Base-by-base conservation (phyloP, 92 coral and sea anemone genomes). In the Epizoanthus illoricatus region DNA sequence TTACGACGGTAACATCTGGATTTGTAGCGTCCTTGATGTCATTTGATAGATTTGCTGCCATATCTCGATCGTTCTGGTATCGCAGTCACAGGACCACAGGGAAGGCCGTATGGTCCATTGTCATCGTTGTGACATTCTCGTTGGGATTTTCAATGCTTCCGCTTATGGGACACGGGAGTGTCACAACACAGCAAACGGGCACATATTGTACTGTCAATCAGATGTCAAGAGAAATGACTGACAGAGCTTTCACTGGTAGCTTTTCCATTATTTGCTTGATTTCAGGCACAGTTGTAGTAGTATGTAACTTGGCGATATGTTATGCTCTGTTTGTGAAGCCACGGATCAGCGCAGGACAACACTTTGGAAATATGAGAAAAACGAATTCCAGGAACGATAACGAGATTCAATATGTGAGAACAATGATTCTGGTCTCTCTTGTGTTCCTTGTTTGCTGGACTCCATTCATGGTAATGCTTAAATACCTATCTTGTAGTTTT, bases 141-240 rank as follows among this genome's bases (percentile, higher is more conserved):
- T 49, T 39, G 4, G n/a, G 36, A 13, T 61, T 79, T 79, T 79
- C 83, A 11, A 65, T 79, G 21, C 83, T 79, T 16, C 83, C 83
- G 3, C n/a, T 79, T 21, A 49, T 49, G 16, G 83, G 83, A 36
- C 45, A 62, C 39, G 83, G 83, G 49, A 49, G 41, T 24, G 21
- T 79, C 36, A 19, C 47, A 58, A 40, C 5, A 0, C 55, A 24
- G 20, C 20, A 58, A 7, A 40, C 83, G 39, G 72, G 83, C 33
- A 58, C 83, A 2, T 79, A 58, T 62, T 79, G 83, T 62, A 61
- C 83, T 18, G 40, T 79, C 52, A 43, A 65, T 40, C 47, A 79
- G 9, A 58, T 67, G 56, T 57, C 71, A 23, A 36, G 21, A 3
- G 19, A 42, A 36, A 36, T 20, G 0, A 23, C 21, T 5, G 47